These are phyloP conservation scores for Platorchestia sp. DNA, from an alignment of 1,140 invertebrate genomes.

Conservation along the genomic window DNA sequence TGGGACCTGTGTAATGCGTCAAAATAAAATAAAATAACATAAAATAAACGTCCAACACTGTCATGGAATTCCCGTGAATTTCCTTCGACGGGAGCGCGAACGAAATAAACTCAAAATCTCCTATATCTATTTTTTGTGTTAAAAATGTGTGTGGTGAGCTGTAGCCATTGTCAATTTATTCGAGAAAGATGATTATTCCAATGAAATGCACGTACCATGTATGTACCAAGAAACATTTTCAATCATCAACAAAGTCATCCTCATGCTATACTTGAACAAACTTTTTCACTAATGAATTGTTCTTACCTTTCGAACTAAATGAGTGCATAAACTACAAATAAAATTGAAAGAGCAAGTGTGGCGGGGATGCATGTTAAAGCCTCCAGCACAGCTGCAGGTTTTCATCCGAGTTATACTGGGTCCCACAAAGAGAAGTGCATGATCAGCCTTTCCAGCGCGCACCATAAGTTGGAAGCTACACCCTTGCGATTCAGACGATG, in stretches of 20 bases:
- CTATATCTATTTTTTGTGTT: too few relatives aligned
- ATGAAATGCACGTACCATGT: too few relatives aligned
- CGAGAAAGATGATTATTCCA: too few relatives aligned
- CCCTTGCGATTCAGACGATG: not conserved
- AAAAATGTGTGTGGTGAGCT: too few relatives aligned
- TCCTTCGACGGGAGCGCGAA: too few relatives aligned
- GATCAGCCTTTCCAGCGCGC: not conserved
- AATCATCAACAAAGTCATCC: not conserved
- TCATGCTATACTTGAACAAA: not conserved
- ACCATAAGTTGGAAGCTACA: not conserved
- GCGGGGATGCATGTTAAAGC: not conserved
- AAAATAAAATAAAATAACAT: too few relatives aligned
- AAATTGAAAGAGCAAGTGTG: not conserved
- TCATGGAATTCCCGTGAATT: too few relatives aligned
- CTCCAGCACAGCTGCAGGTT: not conserved
- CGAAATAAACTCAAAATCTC: too few relatives aligned
- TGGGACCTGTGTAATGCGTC: too few relatives aligned
- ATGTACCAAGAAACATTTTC: not conserved
- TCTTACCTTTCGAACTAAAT: not conserved
- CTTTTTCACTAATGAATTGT: not conserved
- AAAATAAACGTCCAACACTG: too few relatives aligned
- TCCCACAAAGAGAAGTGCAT: not conserved
- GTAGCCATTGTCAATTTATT: not conserved
- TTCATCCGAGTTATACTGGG: not conserved
- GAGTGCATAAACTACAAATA: not conserved